Evolutionary conservation across 2,797 vertebrate genomes (phyloP).

Genomic region (Apogon talboti): DNA sequence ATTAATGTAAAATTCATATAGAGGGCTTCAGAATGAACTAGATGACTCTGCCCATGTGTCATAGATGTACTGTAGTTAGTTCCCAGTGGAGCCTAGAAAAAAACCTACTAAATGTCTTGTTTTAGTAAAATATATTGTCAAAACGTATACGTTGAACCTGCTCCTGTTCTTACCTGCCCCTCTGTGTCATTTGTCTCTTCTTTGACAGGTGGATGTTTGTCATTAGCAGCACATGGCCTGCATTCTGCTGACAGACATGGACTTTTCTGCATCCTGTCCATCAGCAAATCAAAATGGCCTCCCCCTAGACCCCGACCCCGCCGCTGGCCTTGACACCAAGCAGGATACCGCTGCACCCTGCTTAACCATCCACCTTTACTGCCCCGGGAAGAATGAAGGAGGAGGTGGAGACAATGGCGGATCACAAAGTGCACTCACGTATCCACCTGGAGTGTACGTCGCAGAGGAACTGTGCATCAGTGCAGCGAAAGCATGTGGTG

Average conservation of each 20-base stretch:
- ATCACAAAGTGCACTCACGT: constrained; percentile 71
- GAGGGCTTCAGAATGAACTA: no score
- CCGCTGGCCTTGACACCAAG: constrained; percentile 36
- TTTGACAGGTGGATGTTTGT: constrained; percentile 74
- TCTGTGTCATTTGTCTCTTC: background rate
- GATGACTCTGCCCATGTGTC: no score
- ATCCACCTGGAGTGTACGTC: constrained; percentile 88
- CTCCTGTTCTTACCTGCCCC: no score
- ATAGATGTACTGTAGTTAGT: no score
- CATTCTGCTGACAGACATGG: constrained; percentile 88
- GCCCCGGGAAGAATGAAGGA: constrained; percentile 76
- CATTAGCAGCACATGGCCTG: constrained; percentile 84
- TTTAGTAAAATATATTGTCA: no score
- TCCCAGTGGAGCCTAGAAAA: no score
- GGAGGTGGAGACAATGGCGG: constrained; percentile 62
- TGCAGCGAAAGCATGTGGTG: constrained; percentile 93
- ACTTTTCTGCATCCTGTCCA: constrained; percentile 73
- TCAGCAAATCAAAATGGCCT: constrained; percentile 74
- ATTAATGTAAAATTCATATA: no score
- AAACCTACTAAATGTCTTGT: no score
- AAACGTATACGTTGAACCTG: no score
- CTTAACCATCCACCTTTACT: constrained; percentile 89
- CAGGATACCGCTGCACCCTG: constrained; percentile 60
- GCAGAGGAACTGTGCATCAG: constrained; percentile 91
- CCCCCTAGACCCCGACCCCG: constrained; percentile 52